phyloP scores from a whole-genome alignment of 2,888 invertebrate species.

The Eupithecia vulgata region DNA sequence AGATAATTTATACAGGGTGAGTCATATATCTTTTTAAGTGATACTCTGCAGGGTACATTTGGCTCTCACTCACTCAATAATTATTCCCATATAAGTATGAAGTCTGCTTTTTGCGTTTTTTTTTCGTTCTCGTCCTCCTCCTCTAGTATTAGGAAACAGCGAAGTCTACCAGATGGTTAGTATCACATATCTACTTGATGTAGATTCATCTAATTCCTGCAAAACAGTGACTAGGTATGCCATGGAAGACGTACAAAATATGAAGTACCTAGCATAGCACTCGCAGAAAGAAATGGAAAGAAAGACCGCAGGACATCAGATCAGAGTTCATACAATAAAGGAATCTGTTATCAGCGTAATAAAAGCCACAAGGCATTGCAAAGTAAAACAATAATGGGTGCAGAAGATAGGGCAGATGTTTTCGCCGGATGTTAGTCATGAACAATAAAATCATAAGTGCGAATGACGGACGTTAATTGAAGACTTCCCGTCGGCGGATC shows the following conservation, averaged over 20 bases:
- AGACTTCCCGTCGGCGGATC: conserved; percentile 73
- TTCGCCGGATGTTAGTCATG: conserved; percentile 78
- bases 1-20: neutral
- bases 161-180: neutral
- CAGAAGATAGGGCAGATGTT: conserved; percentile 66
- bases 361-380: neutral
- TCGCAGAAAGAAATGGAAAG: neutral
- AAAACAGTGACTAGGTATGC: neutral
- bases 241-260: neutral
- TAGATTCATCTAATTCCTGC: neutral
- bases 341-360: neutral
- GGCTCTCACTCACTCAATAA: neutral
- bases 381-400: neutral
- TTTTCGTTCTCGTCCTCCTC: neutral
- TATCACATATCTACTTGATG: neutral
- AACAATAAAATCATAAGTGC: conserved; percentile 59
- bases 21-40: conserved; percentile 1
- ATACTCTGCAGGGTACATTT: neutral
- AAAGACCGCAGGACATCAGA: neutral
- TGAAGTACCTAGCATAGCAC: neutral
- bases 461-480: conserved; percentile 76
- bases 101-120: neutral
- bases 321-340: neutral
- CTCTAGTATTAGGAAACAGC: neutral
- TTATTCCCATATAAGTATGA: neutral